These are phyloP conservation scores for Phyllotreta striolata DNA, from an alignment of 2,888 invertebrate species.

Conservation along the genomic window DNA sequence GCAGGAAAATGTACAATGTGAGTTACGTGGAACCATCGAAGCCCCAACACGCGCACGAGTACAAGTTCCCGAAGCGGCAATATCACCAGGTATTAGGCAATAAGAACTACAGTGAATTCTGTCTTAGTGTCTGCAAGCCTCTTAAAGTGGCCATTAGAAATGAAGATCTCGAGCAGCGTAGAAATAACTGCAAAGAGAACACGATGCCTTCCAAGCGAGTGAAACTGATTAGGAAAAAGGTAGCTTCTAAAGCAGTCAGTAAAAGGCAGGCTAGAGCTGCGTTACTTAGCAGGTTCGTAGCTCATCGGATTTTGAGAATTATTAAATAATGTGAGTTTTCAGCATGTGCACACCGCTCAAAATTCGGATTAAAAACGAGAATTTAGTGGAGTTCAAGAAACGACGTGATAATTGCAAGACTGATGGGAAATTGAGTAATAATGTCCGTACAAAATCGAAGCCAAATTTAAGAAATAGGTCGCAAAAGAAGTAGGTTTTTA, in stretches of 20 bases:
- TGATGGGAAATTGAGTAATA: too few species aligned
- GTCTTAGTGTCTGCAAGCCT: constrained; percentile 21
- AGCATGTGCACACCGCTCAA: too few species aligned
- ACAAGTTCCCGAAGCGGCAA: constrained; percentile 26
- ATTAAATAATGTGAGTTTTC: too few species aligned
- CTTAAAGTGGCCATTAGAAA: constrained; percentile 20
- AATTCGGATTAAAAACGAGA: too few species aligned
- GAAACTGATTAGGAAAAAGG: neutral
- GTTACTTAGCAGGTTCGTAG: too few species aligned
- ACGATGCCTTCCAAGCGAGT: constrained; percentile 19
- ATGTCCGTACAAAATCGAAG: too few species aligned
- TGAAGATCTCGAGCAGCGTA: constrained; percentile 18
- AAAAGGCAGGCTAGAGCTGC: neutral
- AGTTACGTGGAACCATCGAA: constrained; percentile 19
- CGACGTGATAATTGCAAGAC: too few species aligned
- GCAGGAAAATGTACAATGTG: constrained; percentile 3
- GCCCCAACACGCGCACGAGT: constrained; percentile 2
- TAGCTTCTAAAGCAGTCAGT: constrained; percentile 9
- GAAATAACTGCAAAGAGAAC: constrained; percentile 16
- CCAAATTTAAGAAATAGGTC: too few species aligned
- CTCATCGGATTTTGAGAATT: too few species aligned
- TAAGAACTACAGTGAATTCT: constrained; percentile 10
- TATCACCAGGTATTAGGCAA: constrained; percentile 20
- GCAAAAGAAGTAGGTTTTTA: too few species aligned
- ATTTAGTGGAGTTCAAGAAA: too few species aligned